Conservation (phyloP, 2,113 vertebrate species). For the Lagopus muta region DNA sequence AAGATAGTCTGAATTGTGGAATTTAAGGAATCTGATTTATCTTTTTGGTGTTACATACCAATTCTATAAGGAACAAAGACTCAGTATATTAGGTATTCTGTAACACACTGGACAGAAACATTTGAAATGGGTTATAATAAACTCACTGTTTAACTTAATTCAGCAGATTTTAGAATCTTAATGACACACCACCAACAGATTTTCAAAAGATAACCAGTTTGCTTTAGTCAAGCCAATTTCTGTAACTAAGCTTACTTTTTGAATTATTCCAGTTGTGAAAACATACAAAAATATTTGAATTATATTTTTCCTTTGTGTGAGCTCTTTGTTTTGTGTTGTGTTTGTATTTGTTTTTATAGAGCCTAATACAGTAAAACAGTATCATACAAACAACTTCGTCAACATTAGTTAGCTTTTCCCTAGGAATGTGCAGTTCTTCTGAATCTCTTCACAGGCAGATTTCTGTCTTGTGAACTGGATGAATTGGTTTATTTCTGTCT, state of each 20-base stretch:
- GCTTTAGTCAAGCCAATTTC: neutral
- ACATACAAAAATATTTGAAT: neutral
- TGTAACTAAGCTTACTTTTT: neutral
- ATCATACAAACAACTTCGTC: neutral
- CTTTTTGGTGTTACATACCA: neutral
- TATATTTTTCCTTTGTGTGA: neutral
- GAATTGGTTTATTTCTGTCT: neutral
- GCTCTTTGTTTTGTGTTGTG: neutral
- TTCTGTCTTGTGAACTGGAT: neutral
- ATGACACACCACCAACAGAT: neutral
- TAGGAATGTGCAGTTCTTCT: neutral
- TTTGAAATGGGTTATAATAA: neutral
- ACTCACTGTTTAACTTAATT: neutral
- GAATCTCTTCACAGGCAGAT: neutral
- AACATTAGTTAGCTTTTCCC: neutral
- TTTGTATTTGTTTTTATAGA: neutral
- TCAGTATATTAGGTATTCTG: neutral
- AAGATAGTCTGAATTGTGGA: neutral
- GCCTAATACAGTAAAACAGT: neutral
- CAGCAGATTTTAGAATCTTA: neutral
- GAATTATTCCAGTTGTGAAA: neutral
- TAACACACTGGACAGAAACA: neutral
- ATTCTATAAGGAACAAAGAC: neutral
- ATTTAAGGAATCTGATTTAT: constrained; percentile 2
- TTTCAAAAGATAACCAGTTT: neutral